Evolutionary conservation across 2,797 vertebrate genomes (phyloP), one percentile per base, ranked within the genome.

Genomic region (Chloroceryle inda): DNA sequence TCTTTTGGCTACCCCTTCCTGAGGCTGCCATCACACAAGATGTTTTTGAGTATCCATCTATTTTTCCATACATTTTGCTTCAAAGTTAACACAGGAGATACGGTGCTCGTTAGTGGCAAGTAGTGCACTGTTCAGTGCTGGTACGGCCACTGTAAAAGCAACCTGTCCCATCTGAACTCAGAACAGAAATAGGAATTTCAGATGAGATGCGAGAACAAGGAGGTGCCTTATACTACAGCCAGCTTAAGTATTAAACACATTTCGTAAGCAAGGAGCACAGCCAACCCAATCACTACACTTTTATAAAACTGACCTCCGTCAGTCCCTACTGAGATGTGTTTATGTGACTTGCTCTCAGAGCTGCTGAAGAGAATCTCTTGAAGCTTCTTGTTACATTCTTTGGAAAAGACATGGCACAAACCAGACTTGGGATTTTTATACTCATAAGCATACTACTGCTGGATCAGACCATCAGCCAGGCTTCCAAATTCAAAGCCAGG

Each of bases 391-490:
- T 38, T 63, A 53, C 38, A 91, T 82, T 67, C 94, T 73, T 92
- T 64, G 85, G 83, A 55, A 94, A 79, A 97, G 97, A 95, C 97
- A 99, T 99, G 99, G 98, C 98, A 80, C 98, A 98, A 96, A 96
- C 95, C n/a, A 97, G 92, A 94, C 88, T 99, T 89, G 78, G 29
- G 31, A 96, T 99, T 94, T 97, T 98, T 88, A 85, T 99, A 27
- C 89, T 98, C 63, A 97, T 99, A 71, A 97, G 98, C 96, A 96
- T 98, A 74, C 97, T 98, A 29, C 91, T 99, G 96, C 97, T 99
- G 96, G 98, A 98, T 62, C 96, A 98, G 73, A 98, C 98, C 90
- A 93, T 90, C 94, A 93, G 98, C 87, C 98, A 96, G 75, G 94
- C 98, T 8, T 96, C 98, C 95, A 98, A 97, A 85, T 85, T 97